Conservation (phyloP, 1,140 invertebrate species). For the Laupala kohalensis region DNA sequence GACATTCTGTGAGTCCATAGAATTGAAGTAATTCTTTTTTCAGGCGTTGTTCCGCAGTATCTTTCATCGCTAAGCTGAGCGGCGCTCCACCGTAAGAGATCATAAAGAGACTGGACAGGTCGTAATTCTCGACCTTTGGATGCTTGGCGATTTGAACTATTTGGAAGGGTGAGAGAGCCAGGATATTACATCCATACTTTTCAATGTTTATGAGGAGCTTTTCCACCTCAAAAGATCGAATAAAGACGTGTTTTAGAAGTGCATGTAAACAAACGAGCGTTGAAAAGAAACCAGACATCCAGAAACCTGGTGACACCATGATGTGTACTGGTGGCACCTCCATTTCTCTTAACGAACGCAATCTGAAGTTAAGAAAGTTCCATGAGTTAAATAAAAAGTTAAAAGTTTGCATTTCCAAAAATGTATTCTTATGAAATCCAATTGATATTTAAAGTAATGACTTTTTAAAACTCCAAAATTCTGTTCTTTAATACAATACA, state of each 20-base stretch:
- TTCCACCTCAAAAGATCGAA: not conserved
- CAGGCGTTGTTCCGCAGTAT: not conserved
- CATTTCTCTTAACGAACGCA: not conserved
- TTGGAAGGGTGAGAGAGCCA: slow-evolving; percentile 20
- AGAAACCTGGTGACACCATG: not conserved
- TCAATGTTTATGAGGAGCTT: not conserved
- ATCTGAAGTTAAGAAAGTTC: not conserved
- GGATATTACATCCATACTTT: slow-evolving; percentile 13
- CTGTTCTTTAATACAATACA: too few relatives aligned
- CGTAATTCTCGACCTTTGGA: slow-evolving; percentile 5
- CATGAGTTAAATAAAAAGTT: too few relatives aligned
- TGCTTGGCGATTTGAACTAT: slow-evolving; percentile 16
- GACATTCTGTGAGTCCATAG: not conserved
- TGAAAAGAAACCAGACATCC: not conserved
- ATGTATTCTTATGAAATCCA: too few relatives aligned
- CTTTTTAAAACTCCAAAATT: too few relatives aligned
- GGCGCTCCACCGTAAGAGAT: slow-evolving; percentile 1
- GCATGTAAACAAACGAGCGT: not conserved
- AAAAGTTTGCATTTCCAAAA: too few relatives aligned
- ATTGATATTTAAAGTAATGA: too few relatives aligned
- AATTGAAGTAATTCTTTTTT: not conserved
- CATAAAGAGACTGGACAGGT: slow-evolving; percentile 3
- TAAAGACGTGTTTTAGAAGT: not conserved
- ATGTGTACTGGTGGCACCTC: not conserved
- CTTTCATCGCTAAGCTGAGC: not conserved